A percentile compares a stretch with the other conserved stretches of the same genome.
phyloP scores from a whole-genome alignment of 2,113 vertebrate species.

The Kobus ellipsiprymnus region DNA sequence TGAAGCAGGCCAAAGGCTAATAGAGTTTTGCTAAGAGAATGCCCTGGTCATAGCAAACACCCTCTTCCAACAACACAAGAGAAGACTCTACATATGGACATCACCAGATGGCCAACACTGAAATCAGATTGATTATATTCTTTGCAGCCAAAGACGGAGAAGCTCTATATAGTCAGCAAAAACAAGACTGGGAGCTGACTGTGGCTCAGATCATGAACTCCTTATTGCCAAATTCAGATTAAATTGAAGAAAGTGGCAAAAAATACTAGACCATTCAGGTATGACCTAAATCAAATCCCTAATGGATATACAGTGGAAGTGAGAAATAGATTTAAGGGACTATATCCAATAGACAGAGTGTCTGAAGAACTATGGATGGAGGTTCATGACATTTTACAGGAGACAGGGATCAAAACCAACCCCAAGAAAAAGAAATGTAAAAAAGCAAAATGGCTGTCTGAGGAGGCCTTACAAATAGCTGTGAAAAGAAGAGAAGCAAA shows the following conservation, averaged over 20 bases:
- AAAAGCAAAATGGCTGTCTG: neutral
- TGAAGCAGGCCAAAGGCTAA: neutral
- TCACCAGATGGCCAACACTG: neutral
- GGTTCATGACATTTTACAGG: neutral
- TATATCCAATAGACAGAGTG: neutral
- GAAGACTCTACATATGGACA: neutral
- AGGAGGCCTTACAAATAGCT: neutral
- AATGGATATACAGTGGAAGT: neutral
- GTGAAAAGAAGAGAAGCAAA: neutral
- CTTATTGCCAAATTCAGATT: neutral
- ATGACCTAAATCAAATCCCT: neutral
- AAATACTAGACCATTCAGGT: neutral
- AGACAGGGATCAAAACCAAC: neutral
- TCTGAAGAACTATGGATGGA: neutral
- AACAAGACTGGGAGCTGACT: neutral
- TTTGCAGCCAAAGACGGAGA: neutral
- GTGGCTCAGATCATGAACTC: neutral
- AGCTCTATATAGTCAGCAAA: neutral
- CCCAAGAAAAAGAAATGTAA: neutral
- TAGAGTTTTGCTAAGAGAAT: neutral
- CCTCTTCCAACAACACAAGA: neutral
- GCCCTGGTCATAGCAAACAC: neutral
- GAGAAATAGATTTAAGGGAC: neutral
- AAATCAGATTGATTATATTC: neutral
- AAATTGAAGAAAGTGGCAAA: neutral